A percentile compares a stretch with the other conserved stretches of the same genome.
Evolutionary conservation across 2,797 vertebrate genomes (phyloP).

Genomic region (Dermochelys coriacea): DNA sequence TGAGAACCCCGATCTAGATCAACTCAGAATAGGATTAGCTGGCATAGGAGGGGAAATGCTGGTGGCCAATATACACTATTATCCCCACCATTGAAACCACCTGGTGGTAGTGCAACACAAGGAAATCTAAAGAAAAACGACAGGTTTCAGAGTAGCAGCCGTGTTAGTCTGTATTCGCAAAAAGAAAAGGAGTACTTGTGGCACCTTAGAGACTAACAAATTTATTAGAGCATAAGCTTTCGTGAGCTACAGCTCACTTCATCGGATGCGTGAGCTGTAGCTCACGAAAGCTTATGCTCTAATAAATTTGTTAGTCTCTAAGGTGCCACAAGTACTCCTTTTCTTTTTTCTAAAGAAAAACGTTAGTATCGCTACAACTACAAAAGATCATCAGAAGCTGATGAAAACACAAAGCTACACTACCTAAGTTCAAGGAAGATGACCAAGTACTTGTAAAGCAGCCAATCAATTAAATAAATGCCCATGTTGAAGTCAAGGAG

Average conservation of each 20-base stretch:
- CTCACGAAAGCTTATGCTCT: too few relatives aligned
- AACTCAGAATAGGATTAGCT: not conserved
- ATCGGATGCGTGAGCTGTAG: too few relatives aligned
- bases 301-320: too few relatives aligned
- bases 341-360: not conserved
- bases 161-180: too few relatives aligned
- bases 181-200: too few relatives aligned
- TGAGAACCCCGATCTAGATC: not conserved
- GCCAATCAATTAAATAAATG: constrained; percentile 4
- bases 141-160: too few relatives aligned
- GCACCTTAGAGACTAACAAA: too few relatives aligned
- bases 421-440: constrained; percentile 19
- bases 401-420: not conserved
- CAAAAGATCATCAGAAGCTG: not conserved
- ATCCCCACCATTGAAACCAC: not conserved
- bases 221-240: too few relatives aligned
- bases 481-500: not conserved
- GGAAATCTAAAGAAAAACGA: not conserved
- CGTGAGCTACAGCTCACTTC: too few relatives aligned
- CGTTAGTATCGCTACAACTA: not conserved
- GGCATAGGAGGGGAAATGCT: not conserved
- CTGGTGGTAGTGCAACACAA: not conserved
- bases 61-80: not conserved
- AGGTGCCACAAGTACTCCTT: too few relatives aligned
- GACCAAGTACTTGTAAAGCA: not conserved